These are phyloP conservation scores for Chroicocephalus ridibundus DNA, from an alignment of 2,113 vertebrate genomes.

Conservation along the genomic window DNA sequence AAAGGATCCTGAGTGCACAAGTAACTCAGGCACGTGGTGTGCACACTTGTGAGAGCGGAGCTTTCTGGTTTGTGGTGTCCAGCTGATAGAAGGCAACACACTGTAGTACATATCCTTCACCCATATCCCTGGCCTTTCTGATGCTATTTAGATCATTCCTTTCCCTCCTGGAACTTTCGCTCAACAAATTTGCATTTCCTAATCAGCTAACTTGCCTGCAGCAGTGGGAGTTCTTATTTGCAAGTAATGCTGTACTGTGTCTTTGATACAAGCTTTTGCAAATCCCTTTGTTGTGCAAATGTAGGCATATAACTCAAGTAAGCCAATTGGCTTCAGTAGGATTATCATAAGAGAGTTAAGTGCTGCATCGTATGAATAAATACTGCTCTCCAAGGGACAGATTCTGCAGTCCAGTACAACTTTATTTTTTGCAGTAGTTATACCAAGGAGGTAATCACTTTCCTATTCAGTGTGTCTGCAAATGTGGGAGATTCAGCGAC, in stretches of 20 bases:
- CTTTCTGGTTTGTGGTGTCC: not conserved
- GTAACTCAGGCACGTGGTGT: rapidly evolving
- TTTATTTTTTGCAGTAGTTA: not conserved
- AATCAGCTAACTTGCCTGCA: not conserved
- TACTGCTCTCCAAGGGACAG: not conserved
- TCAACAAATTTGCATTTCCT: not conserved
- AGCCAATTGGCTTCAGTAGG: not conserved
- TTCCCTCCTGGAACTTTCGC: not conserved
- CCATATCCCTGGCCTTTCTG: not conserved
- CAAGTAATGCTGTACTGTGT: not conserved
- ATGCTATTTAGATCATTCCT: not conserved
- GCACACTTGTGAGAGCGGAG: rapidly evolving
- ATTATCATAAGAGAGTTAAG: not conserved
- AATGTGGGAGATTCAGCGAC: not conserved
- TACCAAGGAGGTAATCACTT: not conserved
- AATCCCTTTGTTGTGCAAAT: conserved; percentile 23
- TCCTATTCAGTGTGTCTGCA: not conserved
- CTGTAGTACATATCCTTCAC: not conserved
- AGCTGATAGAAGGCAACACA: not conserved
- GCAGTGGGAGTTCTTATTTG: not conserved
- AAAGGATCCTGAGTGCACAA: rapidly evolving
- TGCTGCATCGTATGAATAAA: not conserved
- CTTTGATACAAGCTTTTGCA: not conserved
- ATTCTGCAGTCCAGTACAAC: not conserved
- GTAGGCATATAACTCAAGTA: not conserved